Base-by-base conservation (phyloP, 2,113 vertebrate genomes). In the Oncorhynchus clarkii region DNA sequence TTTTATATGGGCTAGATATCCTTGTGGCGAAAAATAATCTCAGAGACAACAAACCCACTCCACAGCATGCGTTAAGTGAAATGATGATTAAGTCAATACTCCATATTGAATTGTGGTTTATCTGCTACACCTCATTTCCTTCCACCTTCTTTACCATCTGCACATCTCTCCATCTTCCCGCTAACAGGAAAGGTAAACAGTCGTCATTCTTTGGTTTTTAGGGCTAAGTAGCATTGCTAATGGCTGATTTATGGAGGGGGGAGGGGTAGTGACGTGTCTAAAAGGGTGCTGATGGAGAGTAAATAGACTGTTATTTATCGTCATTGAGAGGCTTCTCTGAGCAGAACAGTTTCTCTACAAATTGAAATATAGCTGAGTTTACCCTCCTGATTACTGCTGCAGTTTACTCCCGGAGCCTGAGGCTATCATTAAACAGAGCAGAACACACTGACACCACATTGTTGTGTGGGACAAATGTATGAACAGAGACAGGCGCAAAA, bases 361-460 rank as follows among this genome's bases (percentile, higher is more conserved):
- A 99, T 98, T 98, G 97, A 98, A 99, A 98, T 97, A 99, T 97
- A 98, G 97, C 97, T 96, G 97, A 99, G 97, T 99, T 99, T 99
- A 99, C 96, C 95, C 96, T 99, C 97, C 96, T 99, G 97, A 99
- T 99, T 99, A 99, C 96, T 92, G 95, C 95, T 96, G 95, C 95
- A 95, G 96, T 95, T 96, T 92, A 92, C 90, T 91, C 90, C 87
- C 94, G 94, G 92, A 95, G 96, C 96, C 96, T 96, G 95, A 96
- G 96, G 95, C 95, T 94, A 97, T 98, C 95, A 96, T 96, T 93
- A 92, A 96, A 96, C 96, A 95, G 95, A 84, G 87, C 31, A 29
- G 67, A 20, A 13, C 7, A n/a, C 60, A 83, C 94, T 95, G 95
- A 95, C 96, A 93, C 93, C 95, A 96, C 96, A 96, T 98, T 97